These are phyloP conservation scores for Phylloscopus trochiloides DNA, from an alignment of 2,113 vertebrate genomes.

Conservation along the genomic window DNA sequence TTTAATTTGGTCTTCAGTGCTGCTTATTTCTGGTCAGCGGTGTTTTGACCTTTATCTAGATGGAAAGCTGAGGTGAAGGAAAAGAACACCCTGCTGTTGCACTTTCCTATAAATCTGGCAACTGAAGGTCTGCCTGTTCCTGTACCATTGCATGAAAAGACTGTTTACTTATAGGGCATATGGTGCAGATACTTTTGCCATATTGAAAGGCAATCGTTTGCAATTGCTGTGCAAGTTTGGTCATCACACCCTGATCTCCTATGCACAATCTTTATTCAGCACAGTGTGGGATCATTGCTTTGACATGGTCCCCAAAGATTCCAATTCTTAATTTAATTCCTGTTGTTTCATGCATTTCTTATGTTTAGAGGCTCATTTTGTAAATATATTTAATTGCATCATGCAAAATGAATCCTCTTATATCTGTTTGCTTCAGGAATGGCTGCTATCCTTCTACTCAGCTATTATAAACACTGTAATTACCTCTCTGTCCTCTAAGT, in stretches of 20 bases:
- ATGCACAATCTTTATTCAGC: neutral
- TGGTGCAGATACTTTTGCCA: neutral
- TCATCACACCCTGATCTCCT: neutral
- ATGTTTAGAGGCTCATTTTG: neutral
- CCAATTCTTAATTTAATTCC: neutral
- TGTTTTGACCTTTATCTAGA: slow-evolving; percentile 27
- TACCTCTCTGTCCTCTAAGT: slow-evolving; percentile 49
- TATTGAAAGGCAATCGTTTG: neutral
- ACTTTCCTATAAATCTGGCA: neutral
- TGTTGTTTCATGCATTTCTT: neutral
- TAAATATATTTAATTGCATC: neutral
- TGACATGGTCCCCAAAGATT: neutral
- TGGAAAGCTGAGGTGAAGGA: slow-evolving; percentile 23
- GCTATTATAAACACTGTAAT: slow-evolving; percentile 46
- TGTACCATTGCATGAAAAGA: neutral
- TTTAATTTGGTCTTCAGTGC: neutral
- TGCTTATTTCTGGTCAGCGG: slow-evolving; percentile 6
- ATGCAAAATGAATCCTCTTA: neutral
- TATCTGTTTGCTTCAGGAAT: slow-evolving; percentile 30
- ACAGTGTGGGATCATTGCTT: neutral
- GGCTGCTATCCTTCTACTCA: neutral
- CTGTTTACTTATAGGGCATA: neutral
- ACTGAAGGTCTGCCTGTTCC: neutral
- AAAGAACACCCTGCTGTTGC: neutral
- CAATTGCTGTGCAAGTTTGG: neutral